Conservation (phyloP, 2,888 invertebrate species). For the Melangyna quadrimaculata region DNA sequence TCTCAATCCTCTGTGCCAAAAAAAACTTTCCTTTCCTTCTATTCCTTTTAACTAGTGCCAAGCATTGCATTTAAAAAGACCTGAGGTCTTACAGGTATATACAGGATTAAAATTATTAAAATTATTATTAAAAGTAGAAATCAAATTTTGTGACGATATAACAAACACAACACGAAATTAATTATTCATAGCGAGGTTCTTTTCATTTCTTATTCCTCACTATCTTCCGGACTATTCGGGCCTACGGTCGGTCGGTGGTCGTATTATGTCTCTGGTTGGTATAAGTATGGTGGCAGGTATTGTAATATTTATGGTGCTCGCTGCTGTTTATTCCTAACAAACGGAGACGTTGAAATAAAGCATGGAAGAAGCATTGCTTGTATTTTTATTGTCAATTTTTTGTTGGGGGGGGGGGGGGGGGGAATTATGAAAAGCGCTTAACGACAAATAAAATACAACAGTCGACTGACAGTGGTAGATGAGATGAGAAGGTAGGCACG, state of each 20-base stretch:
- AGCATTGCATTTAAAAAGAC: too few relatives aligned
- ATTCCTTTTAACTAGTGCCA: too few relatives aligned
- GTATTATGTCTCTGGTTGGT: not conserved
- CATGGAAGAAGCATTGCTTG: conserved; percentile 34
- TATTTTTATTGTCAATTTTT: conserved; percentile 50
- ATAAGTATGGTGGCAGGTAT: conserved; percentile 14
- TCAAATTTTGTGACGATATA: too few relatives aligned
- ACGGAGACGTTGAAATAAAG: not conserved
- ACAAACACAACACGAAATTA: too few relatives aligned
- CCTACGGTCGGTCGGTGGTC: not conserved
- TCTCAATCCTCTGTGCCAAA: too few relatives aligned
- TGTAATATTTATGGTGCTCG: conserved; percentile 47
- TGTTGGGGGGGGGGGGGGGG: too few relatives aligned
- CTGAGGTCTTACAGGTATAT: too few relatives aligned
- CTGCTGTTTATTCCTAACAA: conserved; percentile 22
- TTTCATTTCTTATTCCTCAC: not conserved
- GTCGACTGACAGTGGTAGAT: not conserved
- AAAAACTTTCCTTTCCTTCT: too few relatives aligned
- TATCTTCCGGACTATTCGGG: not conserved
- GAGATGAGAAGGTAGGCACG: not conserved
- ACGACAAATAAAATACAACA: conserved; percentile 59
- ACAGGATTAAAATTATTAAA: too few relatives aligned
- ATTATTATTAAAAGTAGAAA: too few relatives aligned
- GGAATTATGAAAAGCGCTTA: conserved; percentile 64
- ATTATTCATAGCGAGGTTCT: not conserved